phyloP scores from a whole-genome alignment of 23 tunicate species.

The Trididemnum clinides region DNA sequence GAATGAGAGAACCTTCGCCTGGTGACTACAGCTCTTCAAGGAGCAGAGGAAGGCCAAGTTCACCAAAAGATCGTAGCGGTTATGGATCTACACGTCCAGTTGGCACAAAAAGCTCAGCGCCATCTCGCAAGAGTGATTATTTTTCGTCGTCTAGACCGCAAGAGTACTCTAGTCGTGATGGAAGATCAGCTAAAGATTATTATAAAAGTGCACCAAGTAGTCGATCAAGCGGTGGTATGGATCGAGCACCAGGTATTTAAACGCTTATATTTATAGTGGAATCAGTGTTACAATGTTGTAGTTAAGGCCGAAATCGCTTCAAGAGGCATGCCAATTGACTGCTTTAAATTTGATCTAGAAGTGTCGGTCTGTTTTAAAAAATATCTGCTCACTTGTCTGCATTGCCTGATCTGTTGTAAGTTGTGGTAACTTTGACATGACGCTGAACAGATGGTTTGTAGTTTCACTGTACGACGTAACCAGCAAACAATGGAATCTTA shows the following conservation, averaged over 20 bases:
- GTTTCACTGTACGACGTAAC: no score
- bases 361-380: no score
- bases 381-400: no score
- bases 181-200: neutral
- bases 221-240: neutral
- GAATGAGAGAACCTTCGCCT: neutral
- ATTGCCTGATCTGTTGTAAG: no score
- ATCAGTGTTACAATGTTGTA: no score
- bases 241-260: conserved; percentile 20
- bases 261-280: no score
- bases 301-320: no score
- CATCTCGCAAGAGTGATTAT: neutral
- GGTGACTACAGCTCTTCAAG: neutral
- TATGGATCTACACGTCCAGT: neutral
- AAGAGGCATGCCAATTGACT: no score
- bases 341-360: no score
- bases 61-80: neutral
- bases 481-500: no score
- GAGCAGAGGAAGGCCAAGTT: neutral
- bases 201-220: neutral
- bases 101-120: neutral
- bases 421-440: no score
- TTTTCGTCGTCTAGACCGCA: conserved; percentile 20
- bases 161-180: neutral
- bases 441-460: no score